phyloP scores from a whole-genome alignment of 2,888 invertebrate species.

The Acanthosepion lycidas region DNA sequence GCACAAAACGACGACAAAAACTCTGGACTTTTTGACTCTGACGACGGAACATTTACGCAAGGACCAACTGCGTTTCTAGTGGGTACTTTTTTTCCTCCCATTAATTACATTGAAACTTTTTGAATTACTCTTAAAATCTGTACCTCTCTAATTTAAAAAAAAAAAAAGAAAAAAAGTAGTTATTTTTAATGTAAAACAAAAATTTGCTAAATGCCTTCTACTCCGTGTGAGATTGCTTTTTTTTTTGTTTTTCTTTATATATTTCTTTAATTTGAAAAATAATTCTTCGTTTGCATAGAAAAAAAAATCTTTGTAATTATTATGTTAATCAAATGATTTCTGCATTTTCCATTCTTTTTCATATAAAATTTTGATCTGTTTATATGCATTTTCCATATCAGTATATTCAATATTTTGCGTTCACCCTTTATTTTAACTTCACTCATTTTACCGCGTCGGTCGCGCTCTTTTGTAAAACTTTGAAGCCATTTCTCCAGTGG shows the following conservation, averaged over 20 bases:
- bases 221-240: too few species aligned
- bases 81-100: not conserved
- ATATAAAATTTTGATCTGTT: not conserved
- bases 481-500: not conserved
- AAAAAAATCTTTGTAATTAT: too few species aligned
- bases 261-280: not conserved
- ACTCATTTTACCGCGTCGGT: not conserved
- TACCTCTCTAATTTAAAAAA: not conserved
- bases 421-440: not conserved
- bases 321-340: not conserved
- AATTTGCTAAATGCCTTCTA: too few species aligned
- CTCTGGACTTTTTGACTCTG: not conserved
- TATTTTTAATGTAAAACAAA: not conserved
- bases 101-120: not conserved
- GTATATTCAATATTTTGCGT: too few species aligned
- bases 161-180: not conserved
- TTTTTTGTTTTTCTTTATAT: too few species aligned
- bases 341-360: not conserved
- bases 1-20: constrained; percentile 1
- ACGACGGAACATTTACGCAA: not conserved
- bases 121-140: not conserved
- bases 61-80: constrained; percentile 8
- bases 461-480: not conserved
- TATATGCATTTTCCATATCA: not conserved
- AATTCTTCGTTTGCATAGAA: not conserved